Percentiles rank a stretch among this genome's conserved stretches.
These are phyloP conservation scores for Acanthurus lineatus DNA, from an alignment of 2,797 vertebrate genomes.

Conservation along the genomic window DNA sequence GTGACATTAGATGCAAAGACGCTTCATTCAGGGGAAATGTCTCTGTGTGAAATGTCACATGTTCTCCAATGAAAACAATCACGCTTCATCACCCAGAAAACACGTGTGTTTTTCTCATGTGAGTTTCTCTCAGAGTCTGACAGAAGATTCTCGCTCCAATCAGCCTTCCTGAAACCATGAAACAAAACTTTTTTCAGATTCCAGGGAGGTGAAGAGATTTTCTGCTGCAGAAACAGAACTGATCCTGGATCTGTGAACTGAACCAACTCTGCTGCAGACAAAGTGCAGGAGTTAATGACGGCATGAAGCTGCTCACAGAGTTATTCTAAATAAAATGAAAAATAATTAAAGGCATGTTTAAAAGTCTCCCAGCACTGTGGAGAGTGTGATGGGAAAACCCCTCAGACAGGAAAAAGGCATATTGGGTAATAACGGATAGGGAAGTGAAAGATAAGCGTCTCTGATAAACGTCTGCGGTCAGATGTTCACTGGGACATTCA, in stretches of 20 bases:
- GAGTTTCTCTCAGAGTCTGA: neutral
- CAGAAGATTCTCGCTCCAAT: neutral
- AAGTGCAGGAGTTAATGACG: neutral
- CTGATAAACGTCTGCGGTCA: constrained; percentile 42
- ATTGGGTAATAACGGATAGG: constrained; percentile 24
- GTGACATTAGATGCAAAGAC: neutral
- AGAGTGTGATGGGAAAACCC: constrained; percentile 18
- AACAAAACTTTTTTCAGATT: too few species aligned
- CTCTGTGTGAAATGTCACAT: neutral
- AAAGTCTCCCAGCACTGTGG: constrained; percentile 4
- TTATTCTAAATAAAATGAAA: constrained; percentile 10
- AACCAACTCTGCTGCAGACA: neutral
- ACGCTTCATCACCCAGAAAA: neutral
- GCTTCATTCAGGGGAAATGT: neutral
- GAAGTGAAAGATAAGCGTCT: constrained; percentile 7
- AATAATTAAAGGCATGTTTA: neutral
- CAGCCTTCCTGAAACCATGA: too few species aligned
- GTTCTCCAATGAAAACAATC: constrained; percentile 13
- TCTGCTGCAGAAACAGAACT: too few species aligned
- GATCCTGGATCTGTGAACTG: too few species aligned
- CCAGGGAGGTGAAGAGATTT: too few species aligned
- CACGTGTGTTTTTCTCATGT: constrained; percentile 21
- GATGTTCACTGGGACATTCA: neutral
- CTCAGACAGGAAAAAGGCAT: constrained; percentile 53
- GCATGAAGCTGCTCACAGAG: neutral